Evolutionary conservation across 2,797 vertebrate genomes (phyloP).

Genomic region (Rhodeus uyekii): DNA sequence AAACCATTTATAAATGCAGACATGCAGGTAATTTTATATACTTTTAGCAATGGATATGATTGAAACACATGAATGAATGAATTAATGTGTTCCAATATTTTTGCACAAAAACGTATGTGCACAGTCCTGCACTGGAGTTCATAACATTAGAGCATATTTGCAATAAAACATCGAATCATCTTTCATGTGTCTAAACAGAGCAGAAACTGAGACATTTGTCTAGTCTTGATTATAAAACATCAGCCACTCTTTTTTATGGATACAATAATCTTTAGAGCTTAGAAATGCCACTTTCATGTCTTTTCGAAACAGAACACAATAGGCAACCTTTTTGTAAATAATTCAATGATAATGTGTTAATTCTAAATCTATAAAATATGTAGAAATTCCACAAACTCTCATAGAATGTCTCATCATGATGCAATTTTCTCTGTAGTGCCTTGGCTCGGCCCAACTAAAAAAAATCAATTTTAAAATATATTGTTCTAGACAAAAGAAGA

Average conservation of each 20-base stretch:
- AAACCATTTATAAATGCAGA: no score
- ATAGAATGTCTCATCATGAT: slow-evolving; percentile 26
- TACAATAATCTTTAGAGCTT: background rate
- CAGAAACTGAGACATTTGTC: background rate
- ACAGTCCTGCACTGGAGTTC: no score
- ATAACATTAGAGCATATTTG: no score
- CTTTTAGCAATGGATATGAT: no score
- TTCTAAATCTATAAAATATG: slow-evolving; percentile 7
- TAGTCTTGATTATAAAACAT: background rate
- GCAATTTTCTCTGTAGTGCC: background rate
- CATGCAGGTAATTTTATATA: no score
- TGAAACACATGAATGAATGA: no score
- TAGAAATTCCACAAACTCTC: slow-evolving; percentile 19
- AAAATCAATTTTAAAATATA: slow-evolving; percentile 56
- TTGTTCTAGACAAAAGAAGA: slow-evolving; percentile 44
- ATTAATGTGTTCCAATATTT: no score
- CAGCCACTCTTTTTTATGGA: background rate
- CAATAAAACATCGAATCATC: background rate
- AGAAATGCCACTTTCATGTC: background rate
- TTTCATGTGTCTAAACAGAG: background rate
- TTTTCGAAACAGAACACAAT: background rate
- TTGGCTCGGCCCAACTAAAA: slow-evolving; percentile 35
- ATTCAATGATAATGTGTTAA: background rate
- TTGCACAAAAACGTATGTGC: no score
- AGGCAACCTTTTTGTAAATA: background rate